Base-by-base conservation (phyloP, 2,113 vertebrate species). In the Sebastes schlegelii region DNA sequence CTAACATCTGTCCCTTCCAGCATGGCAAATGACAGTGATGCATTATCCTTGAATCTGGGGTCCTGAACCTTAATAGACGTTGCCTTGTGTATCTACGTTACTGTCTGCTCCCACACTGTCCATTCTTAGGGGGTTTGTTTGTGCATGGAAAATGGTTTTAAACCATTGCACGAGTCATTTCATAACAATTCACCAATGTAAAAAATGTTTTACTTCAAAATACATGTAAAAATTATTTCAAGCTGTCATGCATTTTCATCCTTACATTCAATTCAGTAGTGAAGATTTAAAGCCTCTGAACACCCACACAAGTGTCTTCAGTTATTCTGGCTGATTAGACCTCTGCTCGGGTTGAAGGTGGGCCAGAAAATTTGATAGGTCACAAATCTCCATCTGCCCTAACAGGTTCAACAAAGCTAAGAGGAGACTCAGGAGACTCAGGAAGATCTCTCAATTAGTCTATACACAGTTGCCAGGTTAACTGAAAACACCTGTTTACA, bases 11-110 rank as follows among this genome's bases (percentile, higher is more conserved):
- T 80, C 86, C 54, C 48, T 76, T 68, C 70, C 70, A 68, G 82
- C 86, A 58, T 57, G 69, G 63, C 23, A 77, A 81, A 85, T 60
- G 70, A 69, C 76, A 85, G 74, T 65, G 66, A 90, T 65, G 5
- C 55, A 82, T 84, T 40, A 69, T 86, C 74, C 78, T 43, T 76
- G 40, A 65, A 16, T 79, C 51, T 40, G 19, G 43, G 43, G 65
- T 77, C 14, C 57, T 76, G 8, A 52, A 17, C 26, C 42, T 51
- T 80, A 12, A 79, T 68, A 40, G 3, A 49, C 21, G 23, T 75
- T 16, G 16, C 54, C 43, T 13, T 55, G 34, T 84, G 21, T 63
- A 4, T 84, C 17, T 16, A 57, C 6, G 4, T 68, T 9, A 68
- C 21, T 68, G 49, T 72, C n/a, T 43, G 1, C 61, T 80, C 69